Base-by-base conservation (phyloP, 2,113 vertebrate species). In the Ginglymostoma cirratum region DNA sequence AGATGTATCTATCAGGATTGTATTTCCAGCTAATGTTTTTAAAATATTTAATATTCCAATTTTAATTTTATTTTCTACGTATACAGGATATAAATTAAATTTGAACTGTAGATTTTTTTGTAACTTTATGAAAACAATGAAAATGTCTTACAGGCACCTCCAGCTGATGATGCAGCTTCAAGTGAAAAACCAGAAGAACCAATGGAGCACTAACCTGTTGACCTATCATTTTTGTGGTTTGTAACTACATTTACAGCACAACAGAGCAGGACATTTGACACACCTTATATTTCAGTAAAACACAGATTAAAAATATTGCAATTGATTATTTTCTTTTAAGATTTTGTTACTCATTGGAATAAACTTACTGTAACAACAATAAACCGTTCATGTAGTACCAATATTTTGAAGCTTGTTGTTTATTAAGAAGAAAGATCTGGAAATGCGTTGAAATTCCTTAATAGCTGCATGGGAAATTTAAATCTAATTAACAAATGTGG, bases 201-300 rank as follows among this genome's bases (percentile, higher is more conserved):
- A 0, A 99, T 99, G 99, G 99, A 99, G 96, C 98, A 99, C 97
- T 99, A 98, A 98, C 96, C 96, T 96, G 65, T 67, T 86, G 92
- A 66, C n/a, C 61, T 66, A 21, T 48, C 23, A 52, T 67, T 19
- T 48, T 93, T 95, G 94, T 48, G 42, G 67, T 72, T 45, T 76
- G 69, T 45, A 70, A 52, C 67, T 95, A n/a, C n/a, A 48, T 52
- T 70, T 95, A 7, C 61, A 93, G 89, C 61, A 66, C 69, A 48
- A 27, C 67, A 72, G 10, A 34, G 67, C 94, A 72, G 45, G 67
- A 27, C 67, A 72, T 34, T 95, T 95, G 67, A 95, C 8, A 30
- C 27, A 48, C 24, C 94, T 72, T 76, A 15, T 52, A 52, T 72
- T 95, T 95, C 42, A 72, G 69, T 95, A 52, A 72, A 95, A 34